A percentile compares a stretch with the other conserved stretches of the same genome.
Conservation (phyloP, 2,113 vertebrate species). For the Platysteira castanea region DNA sequence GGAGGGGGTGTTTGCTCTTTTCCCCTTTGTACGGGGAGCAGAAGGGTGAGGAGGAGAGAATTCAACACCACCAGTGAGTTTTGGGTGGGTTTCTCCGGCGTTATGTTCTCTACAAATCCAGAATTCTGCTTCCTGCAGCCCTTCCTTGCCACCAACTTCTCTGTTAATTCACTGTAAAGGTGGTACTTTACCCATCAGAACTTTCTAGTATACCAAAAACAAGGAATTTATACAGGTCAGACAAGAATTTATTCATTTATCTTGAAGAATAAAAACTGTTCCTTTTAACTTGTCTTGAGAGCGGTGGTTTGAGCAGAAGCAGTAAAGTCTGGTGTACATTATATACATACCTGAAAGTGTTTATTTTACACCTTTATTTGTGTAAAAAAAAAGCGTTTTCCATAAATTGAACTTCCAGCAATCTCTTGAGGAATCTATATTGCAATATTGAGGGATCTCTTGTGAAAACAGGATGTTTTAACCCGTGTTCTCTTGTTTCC, state of each 20-base stretch:
- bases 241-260: not conserved
- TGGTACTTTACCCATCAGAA: not conserved
- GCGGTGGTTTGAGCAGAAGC: not conserved
- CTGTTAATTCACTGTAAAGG: rapidly evolving
- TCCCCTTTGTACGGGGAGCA: not conserved
- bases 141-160: not conserved
- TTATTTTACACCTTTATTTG: not conserved
- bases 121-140: not conserved
- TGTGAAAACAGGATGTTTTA: not conserved
- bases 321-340: not conserved
- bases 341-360: rapidly evolving
- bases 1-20: not conserved
- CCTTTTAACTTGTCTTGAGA: not conserved
- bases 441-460: not conserved
- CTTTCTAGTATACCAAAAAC: not conserved
- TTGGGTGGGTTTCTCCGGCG: not conserved
- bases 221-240: not conserved
- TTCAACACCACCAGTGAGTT: not conserved
- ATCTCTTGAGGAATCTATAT: not conserved
- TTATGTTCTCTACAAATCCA: not conserved
- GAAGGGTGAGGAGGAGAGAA: not conserved
- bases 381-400: not conserved
- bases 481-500: conserved; percentile 18
- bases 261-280: not conserved
- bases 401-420: not conserved